These are phyloP conservation scores for Perodicticus potto DNA, from an alignment of 2,797 vertebrate genomes.

Conservation along the genomic window DNA sequence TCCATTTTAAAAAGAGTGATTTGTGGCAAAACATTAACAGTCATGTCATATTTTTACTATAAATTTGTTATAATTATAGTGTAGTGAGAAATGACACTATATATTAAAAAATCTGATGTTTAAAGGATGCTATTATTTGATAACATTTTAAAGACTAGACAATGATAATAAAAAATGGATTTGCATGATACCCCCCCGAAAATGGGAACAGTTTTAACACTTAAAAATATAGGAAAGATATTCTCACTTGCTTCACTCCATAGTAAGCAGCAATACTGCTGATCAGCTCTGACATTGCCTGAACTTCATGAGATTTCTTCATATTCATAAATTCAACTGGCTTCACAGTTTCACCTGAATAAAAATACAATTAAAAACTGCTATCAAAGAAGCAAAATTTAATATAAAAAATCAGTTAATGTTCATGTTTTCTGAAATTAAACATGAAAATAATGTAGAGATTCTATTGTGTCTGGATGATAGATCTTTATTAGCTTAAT, in stretches of 20 bases:
- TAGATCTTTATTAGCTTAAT: neutral
- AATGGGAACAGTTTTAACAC: neutral
- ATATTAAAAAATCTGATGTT: conserved; percentile 41
- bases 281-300: conserved; percentile 95
- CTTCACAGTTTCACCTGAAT: conserved; percentile 87
- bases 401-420: neutral
- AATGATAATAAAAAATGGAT: neutral
- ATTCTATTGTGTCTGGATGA: neutral
- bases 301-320: conserved; percentile 99
- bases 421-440: conserved; percentile 14
- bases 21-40: neutral
- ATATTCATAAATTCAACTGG: conserved; percentile 96
- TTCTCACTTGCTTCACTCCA: conserved; percentile 93
- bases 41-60: neutral
- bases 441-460: conserved; percentile 31
- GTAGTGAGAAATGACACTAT: neutral
- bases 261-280: conserved; percentile 89
- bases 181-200: neutral
- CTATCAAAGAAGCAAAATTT: conserved; percentile 53
- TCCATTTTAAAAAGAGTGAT: neutral
- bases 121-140: conserved; percentile 44
- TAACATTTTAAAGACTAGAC: neutral
- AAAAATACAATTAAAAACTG: conserved; percentile 73
- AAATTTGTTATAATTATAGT: neutral
- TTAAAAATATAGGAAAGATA: conserved; percentile 44